Evolutionary conservation across 2,888 invertebrate genomes (phyloP), one percentile per base, ranked within the genome.

Genomic region (Pollenia griseotomentosa): DNA sequence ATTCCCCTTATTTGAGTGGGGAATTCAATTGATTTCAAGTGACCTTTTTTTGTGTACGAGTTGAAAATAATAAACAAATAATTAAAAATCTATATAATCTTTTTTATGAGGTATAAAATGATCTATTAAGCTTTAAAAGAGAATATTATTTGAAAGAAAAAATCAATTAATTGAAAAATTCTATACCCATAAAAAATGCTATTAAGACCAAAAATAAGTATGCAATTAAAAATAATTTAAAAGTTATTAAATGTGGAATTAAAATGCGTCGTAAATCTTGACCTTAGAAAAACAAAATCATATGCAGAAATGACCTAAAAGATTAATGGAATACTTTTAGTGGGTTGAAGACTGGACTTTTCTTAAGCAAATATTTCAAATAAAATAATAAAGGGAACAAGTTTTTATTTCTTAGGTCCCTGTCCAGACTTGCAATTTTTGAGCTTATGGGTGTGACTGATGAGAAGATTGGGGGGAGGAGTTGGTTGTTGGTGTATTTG

Each of bases 41-140:
- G 84, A 87, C 87, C 87, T 78, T 68, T 77, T 59, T 19, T 77
- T 68, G n/a, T 65, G n/a, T n/a, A 53, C n/a, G 16, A 61, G 63
- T 70, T 80, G 55, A 66, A 61, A 73, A 78, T 84, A 82, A 87
- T 87, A 84, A 87, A 87, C 87, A 87, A 84, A 84, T 82, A 87
- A 87, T 84, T 87, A 84, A 84, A 87, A 87, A 78, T 84, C 84
- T 74, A 82, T 84, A 84, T 78, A 82, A 83, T 80, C 73, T 70
- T 74, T 83, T 87, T 87, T 82, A 87, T 87, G 84, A 84, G 84
- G 84, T 87, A 87, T 82, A 87, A 87, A 87, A 82, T 84, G 77
- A 87, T 87, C 87, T 78, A 87, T 87, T 87, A 78, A 78, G 48
- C n/a, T 70, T 12, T n/a, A 11, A 53, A 42, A 33, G 40, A 16